phyloP scores from a whole-genome alignment of 2,797 vertebrate species.

The Schizopygopsis pylzovi region DNA sequence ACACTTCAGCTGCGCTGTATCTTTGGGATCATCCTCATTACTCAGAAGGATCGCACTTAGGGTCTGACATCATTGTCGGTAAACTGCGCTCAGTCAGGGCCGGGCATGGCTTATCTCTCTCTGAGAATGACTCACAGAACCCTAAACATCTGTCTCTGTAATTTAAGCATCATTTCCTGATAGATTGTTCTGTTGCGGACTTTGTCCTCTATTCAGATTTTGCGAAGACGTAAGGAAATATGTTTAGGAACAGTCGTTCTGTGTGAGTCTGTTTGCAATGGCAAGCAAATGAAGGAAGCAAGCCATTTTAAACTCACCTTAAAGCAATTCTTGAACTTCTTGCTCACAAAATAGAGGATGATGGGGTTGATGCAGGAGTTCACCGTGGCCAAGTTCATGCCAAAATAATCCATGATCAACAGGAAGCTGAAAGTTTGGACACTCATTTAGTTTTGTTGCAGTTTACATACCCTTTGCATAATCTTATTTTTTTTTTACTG shows the following conservation, averaged over 20 bases:
- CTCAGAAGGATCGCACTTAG: not conserved
- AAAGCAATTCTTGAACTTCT: slow-evolving; percentile 99
- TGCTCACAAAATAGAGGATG: slow-evolving; percentile 97
- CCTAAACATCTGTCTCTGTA: slow-evolving; percentile 62
- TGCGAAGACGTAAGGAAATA: slow-evolving; percentile 27
- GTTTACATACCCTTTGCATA: not conserved
- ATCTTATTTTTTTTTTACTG: not conserved
- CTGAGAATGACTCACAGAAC: slow-evolving; percentile 66
- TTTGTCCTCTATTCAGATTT: slow-evolving; percentile 44
- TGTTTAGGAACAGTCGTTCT: not conserved
- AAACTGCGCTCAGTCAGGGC: slow-evolving; percentile 19
- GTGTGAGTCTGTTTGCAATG: not conserved
- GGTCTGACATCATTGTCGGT: slow-evolving; percentile 26
- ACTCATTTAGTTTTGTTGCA: not conserved
- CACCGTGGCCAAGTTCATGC: slow-evolving; percentile 91
- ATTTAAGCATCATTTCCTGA: slow-evolving; percentile 67
- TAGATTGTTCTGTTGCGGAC: slow-evolving; percentile 55
- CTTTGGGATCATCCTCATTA: slow-evolving; percentile 19
- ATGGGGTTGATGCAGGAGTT: slow-evolving; percentile 99
- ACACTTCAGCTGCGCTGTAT: not conserved
- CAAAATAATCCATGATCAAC: slow-evolving; percentile 89
- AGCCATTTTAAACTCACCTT: slow-evolving; percentile 81
- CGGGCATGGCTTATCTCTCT: slow-evolving; percentile 68
- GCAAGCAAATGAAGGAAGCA: not conserved
- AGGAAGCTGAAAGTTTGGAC: slow-evolving; percentile 82